Evolutionary conservation across 2,888 invertebrate species (phyloP), one percentile per base, ranked within the genome.

Genomic region (Frankliniella intonsa): DNA sequence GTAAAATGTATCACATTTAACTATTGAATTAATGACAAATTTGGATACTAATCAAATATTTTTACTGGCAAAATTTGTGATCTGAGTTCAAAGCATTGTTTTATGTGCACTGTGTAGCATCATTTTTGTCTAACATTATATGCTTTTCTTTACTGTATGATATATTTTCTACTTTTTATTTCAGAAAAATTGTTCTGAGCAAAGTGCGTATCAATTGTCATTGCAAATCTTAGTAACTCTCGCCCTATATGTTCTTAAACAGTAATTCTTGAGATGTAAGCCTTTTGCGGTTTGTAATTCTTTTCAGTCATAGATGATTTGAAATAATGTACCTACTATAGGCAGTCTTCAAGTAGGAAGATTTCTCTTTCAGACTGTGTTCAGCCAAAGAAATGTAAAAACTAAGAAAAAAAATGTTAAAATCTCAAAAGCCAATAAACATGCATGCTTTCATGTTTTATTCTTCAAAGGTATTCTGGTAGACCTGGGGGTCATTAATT

Each of bases 401-500:
- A 22, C n/a, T 69, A 69, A 69, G 69, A 69, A 69, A 69, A 38
- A 69, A 69, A 69, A 69, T 69, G 22, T 69, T 69, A 69, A 69
- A 69, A 69, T 69, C 69, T 69, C 69, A 69, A 69, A 69, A 69
- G 69, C 69, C 69, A 69, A 69, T 69, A 69, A 69, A 69, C 69
- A 69, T 69, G 69, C 69, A 69, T 69, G 69, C 69, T 69, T 22
- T 69, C 69, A 69, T 69, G 69, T 22, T 69, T 22, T 8, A 69
- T 11, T 69, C 22, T 11, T 69, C n/a, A 17, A 69, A n/a, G 69
- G 22, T 22, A 22, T 69, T n/a, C 69, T 22, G 69, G 69, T 69
- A 69, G 19, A 69, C n/a, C 22, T 19, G 22, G 69, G 69, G 19
- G 19, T 69, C 7, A 22, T 69, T n/a, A 69, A n/a, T 22, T 22